Evolutionary conservation across 2,888 invertebrate species (phyloP).

Genomic region (Drosophila infuscata): DNA sequence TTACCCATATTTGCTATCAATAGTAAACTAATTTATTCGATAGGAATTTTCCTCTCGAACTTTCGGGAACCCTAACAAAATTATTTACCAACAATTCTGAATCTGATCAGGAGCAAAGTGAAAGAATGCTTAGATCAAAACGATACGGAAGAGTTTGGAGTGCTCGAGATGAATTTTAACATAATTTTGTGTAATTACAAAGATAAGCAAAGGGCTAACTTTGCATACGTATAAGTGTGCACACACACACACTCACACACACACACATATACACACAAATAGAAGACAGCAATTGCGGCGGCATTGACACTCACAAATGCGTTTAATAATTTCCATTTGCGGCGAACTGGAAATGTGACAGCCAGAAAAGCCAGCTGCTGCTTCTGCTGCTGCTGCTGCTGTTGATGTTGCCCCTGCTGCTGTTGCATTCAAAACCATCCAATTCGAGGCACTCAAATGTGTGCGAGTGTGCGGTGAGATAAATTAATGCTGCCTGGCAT

Average conservation of each 20-base stretch:
- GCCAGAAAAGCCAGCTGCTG: constrained; percentile 12
- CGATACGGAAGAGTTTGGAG: constrained; percentile 33
- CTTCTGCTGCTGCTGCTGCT: not conserved
- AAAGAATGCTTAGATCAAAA: constrained; percentile 3
- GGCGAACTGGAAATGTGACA: constrained; percentile 33
- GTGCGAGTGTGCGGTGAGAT: constrained; percentile 9
- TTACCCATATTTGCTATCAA: not conserved
- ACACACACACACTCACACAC: not conserved
- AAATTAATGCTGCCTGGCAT: constrained; percentile 13
- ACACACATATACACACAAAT: too few species aligned
- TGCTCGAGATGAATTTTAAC: constrained; percentile 27
- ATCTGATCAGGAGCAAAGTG: constrained; percentile 46
- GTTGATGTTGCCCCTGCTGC: not conserved
- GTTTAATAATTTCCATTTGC: constrained; percentile 47
- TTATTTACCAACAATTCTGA: constrained; percentile 17
- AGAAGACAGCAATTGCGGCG: not conserved
- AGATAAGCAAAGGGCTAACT: constrained; percentile 25
- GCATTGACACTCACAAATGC: constrained; percentile 23
- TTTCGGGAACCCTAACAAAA: not conserved
- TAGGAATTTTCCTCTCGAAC: not conserved
- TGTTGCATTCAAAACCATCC: not conserved
- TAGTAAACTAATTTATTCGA: not conserved
- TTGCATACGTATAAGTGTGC: not conserved
- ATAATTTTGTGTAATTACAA: constrained; percentile 39
- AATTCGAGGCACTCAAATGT: constrained; percentile 5